Evolutionary conservation across 2,113 vertebrate genomes (phyloP), one percentile per base, ranked within the genome.

Genomic region (Acanthochromis polyacanthus): DNA sequence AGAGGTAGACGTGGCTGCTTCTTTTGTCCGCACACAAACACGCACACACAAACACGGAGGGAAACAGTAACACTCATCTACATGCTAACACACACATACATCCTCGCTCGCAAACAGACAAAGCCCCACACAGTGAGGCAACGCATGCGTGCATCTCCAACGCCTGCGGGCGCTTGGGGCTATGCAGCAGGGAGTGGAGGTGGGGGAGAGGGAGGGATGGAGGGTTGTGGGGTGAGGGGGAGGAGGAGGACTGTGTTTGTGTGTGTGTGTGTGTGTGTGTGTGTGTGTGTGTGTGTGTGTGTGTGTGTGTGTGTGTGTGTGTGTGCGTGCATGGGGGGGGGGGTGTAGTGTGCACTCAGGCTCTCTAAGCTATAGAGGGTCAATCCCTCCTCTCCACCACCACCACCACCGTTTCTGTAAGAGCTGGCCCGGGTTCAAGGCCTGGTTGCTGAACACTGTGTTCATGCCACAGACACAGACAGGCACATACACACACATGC

Each of bases 111-210:
- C 81, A 84, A 70, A 85, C 86, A 92, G 85, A 93, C 91, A 94
- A 91, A 92, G 89, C 86, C 87, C 89, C 81, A 91, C 79, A 91
- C 83, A 86, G 86, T 74, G 82, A 86, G 75, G 81, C 87, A 84
- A 92, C 69, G 85, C 89, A 94, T 91, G 90, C 89, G 86, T 92
- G 89, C 90, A 88, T 93, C 87, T 85, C 82, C 71, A 84, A 69
- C 30, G 90, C 93, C 92, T 88, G 87, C 85, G 55, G 92, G 93
- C 74, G 4, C 83, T 73, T 64, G 80, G 83, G 88, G 88, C 89
- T 83, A 81, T 91, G 91, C 83, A 88, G 91, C 87, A 86, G 84
- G 85, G 86, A 85, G 68, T 71, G 64, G 82, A 77, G 83, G 86
- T 82, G 66, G 72, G 77, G 80, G 81, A 82, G 83, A 63, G 71